Evolutionary conservation across 2,888 invertebrate species (phyloP), one percentile per base, ranked within the genome.

Genomic region (Spicauda simplicius): DNA sequence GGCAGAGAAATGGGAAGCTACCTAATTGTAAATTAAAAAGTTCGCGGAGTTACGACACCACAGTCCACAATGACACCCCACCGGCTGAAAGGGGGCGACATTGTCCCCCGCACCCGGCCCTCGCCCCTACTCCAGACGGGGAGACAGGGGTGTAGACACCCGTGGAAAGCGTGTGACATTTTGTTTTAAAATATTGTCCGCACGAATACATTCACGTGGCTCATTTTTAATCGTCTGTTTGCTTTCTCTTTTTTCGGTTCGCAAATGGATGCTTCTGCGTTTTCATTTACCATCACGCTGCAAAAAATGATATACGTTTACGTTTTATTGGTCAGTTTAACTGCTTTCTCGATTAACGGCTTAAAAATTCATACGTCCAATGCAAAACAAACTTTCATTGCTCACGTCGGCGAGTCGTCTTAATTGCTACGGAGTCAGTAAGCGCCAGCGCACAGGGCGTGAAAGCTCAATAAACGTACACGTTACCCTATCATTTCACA

Each of bases 21-120:
- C 91, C 91, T 93, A 92, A 93, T 93, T 92, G 92, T 93, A 93
- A 93, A 93, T 93, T 93, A 93, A 93, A 93, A 93, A 93, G 92
- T 93, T 93, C 91, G 91, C 89, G 86, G 88, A 93, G 92, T 92
- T 92, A 93, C 92, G 90, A 92, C 91, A 91, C 92, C 92, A 91
- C 92, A 92, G 92, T 92, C 92, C 91, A 91, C 91, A 92, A 88
- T 90, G 91, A 91, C 92, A 89, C 91, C 90, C 90, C 80, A 80
- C 79, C 76, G 80, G 80, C 77, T 77, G 83, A 45, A 72, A 74
- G 78, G 80, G 80, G 84, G 78, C 73, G 77, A 72, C 73, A 62
- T 72, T 73, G 74, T 78, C 76, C 78, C 75, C 75, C 74, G 70
- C 74, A 70, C 74, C 76, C 71, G 73, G 72, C 69, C 72, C 71